phyloP scores from a whole-genome alignment of 2,888 invertebrate genomes.

The Pomacea canaliculata region DNA sequence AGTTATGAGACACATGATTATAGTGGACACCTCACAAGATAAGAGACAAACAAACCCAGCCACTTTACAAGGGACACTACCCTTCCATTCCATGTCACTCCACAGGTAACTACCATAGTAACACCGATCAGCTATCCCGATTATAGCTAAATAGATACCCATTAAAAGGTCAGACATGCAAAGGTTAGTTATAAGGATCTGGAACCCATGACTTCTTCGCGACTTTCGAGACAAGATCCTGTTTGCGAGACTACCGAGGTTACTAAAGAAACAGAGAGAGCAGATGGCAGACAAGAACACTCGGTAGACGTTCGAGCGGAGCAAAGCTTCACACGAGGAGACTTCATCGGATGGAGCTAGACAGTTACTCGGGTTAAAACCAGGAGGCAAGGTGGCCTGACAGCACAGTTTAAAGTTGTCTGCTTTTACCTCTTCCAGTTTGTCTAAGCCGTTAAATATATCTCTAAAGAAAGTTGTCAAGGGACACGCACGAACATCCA shows the following conservation, averaged over 20 bases:
- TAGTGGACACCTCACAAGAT: slow-evolving; percentile 59
- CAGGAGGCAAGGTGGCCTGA: slow-evolving; percentile 8
- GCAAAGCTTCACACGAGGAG: slow-evolving; percentile 60
- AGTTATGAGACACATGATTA: slow-evolving; percentile 74
- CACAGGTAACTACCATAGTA: slow-evolving; percentile 57
- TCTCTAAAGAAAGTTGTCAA: neutral
- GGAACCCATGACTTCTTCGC: slow-evolving; percentile 14
- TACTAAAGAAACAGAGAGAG: slow-evolving; percentile 16
- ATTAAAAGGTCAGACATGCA: slow-evolving; percentile 60
- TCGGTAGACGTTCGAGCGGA: slow-evolving; percentile 51
- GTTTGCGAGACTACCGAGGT: slow-evolving; percentile 19
- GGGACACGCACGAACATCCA: slow-evolving; percentile 2
- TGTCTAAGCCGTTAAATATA: slow-evolving; percentile 15
- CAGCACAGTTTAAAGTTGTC: slow-evolving; percentile 26
- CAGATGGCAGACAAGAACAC: slow-evolving; percentile 47
- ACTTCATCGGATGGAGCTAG: slow-evolving; percentile 54
- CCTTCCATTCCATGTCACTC: slow-evolving; percentile 58
- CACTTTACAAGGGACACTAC: slow-evolving; percentile 62
- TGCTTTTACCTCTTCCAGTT: slow-evolving; percentile 8
- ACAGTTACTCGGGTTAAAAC: slow-evolving; percentile 37
- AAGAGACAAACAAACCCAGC: slow-evolving; percentile 69
- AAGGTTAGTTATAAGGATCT: slow-evolving; percentile 56
- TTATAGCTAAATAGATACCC: slow-evolving; percentile 60
- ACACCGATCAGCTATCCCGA: slow-evolving; percentile 58
- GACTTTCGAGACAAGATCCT: slow-evolving; percentile 34